Conservation (phyloP, 2,113 vertebrate species). For the Malurus melanocephalus region DNA sequence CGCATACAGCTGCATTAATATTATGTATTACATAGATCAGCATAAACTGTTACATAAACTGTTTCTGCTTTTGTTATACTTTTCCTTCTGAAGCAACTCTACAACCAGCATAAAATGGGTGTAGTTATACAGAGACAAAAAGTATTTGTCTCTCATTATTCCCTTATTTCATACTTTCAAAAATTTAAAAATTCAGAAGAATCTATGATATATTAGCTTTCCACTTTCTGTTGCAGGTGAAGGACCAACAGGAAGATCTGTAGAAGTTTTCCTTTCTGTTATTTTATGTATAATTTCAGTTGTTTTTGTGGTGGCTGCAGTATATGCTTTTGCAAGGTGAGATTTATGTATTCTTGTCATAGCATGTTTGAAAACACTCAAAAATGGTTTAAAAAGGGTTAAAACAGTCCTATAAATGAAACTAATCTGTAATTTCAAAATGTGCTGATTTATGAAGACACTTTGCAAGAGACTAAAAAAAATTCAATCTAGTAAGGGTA, state of each 20-base stretch:
- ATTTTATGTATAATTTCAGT: conserved; percentile 88
- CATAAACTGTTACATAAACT: neutral
- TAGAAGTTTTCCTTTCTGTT: conserved; percentile 92
- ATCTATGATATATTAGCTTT: neutral
- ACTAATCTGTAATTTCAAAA: neutral
- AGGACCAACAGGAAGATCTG: conserved; percentile 80
- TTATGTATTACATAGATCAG: neutral
- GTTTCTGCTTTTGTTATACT: neutral
- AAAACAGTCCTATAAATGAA: neutral
- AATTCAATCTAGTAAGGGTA: neutral
- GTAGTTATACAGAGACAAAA: neutral
- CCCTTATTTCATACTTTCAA: neutral
- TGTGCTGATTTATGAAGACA: neutral
- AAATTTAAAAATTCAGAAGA: neutral
- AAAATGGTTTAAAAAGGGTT: neutral
- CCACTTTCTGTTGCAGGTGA: conserved; percentile 73
- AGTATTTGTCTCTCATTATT: neutral
- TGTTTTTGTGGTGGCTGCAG: conserved; percentile 84
- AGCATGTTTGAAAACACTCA: neutral
- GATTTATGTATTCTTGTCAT: neutral
- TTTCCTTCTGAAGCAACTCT: neutral
- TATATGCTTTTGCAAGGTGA: conserved; percentile 91
- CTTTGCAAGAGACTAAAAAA: neutral
- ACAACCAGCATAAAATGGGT: neutral
- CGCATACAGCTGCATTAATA: neutral